phyloP scores from a whole-genome alignment of 2,888 invertebrate species.

The Callyntrura sp. region DNA sequence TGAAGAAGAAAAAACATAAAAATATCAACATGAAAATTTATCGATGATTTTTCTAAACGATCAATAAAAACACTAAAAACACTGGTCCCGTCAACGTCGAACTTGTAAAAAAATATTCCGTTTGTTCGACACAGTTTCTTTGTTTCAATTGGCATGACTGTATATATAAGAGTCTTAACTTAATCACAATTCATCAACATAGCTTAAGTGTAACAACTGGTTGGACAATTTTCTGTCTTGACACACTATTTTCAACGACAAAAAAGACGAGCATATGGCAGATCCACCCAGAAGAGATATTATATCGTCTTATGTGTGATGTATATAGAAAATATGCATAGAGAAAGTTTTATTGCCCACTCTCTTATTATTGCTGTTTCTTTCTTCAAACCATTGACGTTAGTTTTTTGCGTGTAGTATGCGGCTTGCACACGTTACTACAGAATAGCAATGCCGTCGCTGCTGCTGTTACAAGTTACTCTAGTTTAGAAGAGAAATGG shows the following conservation, averaged over 20 bases:
- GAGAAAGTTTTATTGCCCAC: constrained; percentile 21
- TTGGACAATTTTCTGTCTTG: neutral
- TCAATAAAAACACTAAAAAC: too few species aligned
- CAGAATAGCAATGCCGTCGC: neutral
- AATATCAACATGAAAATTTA: too few species aligned
- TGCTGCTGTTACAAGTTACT: neutral
- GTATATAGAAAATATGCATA: neutral
- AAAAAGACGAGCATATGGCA: neutral
- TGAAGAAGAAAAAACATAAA: too few species aligned
- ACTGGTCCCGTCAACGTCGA: too few species aligned
- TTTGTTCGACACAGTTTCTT: too few species aligned
- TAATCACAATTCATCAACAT: neutral
- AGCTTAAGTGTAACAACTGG: neutral
- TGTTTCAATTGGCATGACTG: too few species aligned
- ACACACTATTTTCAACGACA: neutral
- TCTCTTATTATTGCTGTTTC: neutral
- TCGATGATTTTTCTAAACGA: too few species aligned
- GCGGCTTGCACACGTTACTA: constrained; percentile 51
- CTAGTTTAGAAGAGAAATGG: constrained; percentile 62
- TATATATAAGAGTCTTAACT: too few species aligned
- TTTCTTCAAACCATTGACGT: neutral
- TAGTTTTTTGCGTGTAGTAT: constrained; percentile 39
- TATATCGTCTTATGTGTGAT: neutral
- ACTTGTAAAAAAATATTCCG: too few species aligned
- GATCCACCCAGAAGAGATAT: neutral